These are phyloP conservation scores for Metaphire vulgaris DNA, from an alignment of 1,140 invertebrate species.

Conservation along the genomic window DNA sequence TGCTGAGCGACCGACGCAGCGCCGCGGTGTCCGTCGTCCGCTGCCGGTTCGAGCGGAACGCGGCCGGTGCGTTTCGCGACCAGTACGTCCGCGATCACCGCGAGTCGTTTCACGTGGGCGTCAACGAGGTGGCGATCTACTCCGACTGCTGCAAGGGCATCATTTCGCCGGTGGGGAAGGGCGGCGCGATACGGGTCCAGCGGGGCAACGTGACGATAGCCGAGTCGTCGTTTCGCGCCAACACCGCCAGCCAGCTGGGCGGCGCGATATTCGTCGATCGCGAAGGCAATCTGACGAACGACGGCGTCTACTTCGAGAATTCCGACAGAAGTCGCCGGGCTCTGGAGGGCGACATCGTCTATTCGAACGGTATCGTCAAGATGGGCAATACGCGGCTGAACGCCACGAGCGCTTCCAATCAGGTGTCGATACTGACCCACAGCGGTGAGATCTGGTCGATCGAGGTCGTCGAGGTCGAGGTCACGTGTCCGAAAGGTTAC, in stretches of 20 bases:
- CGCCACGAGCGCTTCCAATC: slow-evolving; percentile 6
- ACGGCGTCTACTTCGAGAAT: slow-evolving; percentile 5
- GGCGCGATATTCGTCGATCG: slow-evolving; percentile 24
- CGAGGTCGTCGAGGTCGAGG: slow-evolving; percentile 16
- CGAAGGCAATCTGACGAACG: slow-evolving; percentile 1
- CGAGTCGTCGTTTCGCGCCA: slow-evolving; percentile 10
- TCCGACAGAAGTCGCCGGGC: not conserved
- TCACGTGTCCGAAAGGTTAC: slow-evolving; percentile 22
- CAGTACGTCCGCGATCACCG: not conserved
- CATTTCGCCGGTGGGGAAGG: slow-evolving; percentile 24
- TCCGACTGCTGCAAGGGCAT: slow-evolving; percentile 24
- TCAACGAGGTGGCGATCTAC: slow-evolving; percentile 19
- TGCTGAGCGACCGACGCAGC: slow-evolving; percentile 4
- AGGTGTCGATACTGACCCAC: slow-evolving; percentile 14
- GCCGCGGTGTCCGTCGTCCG: not conserved
- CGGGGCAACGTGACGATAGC: slow-evolving; percentile 15
- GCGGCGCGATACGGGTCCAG: slow-evolving; percentile 21
- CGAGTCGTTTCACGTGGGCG: slow-evolving; percentile 15
- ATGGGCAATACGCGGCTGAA: slow-evolving; percentile 1
- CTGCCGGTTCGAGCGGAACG: slow-evolving; percentile 20
- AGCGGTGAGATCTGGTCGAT: slow-evolving; percentile 26
- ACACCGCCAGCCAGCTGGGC: slow-evolving; percentile 23
- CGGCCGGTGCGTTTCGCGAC: slow-evolving; percentile 6
- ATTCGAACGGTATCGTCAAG: slow-evolving; percentile 22
- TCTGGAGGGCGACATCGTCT: slow-evolving; percentile 22